phyloP scores from a whole-genome alignment of 1,140 invertebrate genomes.

The Drosophila virilis region DNA sequence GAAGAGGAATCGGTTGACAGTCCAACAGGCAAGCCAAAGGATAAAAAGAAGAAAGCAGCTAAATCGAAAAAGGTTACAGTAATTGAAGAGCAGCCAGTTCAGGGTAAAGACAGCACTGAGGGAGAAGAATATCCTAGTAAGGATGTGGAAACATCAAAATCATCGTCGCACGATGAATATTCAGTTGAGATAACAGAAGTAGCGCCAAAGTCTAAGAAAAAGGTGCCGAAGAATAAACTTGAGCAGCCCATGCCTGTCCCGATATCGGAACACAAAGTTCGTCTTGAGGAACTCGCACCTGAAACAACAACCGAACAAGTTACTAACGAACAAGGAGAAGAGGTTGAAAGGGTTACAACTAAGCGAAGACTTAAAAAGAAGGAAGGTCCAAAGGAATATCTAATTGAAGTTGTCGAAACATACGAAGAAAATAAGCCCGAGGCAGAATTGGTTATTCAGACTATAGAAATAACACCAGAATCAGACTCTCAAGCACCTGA shows the following conservation, averaged over 20 bases:
- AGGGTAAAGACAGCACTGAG: constrained; percentile 4
- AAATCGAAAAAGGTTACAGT: constrained; percentile 72
- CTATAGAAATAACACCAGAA: constrained; percentile 77
- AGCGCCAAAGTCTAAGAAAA: constrained; percentile 55
- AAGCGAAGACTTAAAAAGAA: constrained; percentile 75
- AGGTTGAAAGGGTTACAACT: constrained; percentile 64
- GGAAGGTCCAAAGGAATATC: constrained; percentile 63
- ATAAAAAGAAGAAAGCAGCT: constrained; percentile 74
- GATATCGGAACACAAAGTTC: constrained; percentile 55
- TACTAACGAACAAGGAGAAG: constrained; percentile 77
- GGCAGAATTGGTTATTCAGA: constrained; percentile 59
- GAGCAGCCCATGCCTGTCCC: constrained; percentile 6
- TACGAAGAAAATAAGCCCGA: constrained; percentile 78
- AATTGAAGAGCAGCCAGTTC: constrained; percentile 33
- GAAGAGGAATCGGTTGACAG: constrained; percentile 38
- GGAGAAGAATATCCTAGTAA: constrained; percentile 8
- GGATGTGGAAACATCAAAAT: constrained; percentile 39
- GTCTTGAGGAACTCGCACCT: constrained; percentile 78
- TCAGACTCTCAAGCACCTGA: constrained; percentile 62
- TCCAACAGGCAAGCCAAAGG: constrained; percentile 17
- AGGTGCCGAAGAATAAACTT: constrained; percentile 52
- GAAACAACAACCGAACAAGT: constrained; percentile 69
- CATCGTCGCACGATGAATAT: constrained; percentile 32
- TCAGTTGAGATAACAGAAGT: constrained; percentile 45
- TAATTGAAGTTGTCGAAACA: constrained; percentile 75